Percentiles rank a stretch among this genome's conserved stretches.
Conservation (phyloP, 1,140 invertebrate species). For the Dreissena polymorpha region DNA sequence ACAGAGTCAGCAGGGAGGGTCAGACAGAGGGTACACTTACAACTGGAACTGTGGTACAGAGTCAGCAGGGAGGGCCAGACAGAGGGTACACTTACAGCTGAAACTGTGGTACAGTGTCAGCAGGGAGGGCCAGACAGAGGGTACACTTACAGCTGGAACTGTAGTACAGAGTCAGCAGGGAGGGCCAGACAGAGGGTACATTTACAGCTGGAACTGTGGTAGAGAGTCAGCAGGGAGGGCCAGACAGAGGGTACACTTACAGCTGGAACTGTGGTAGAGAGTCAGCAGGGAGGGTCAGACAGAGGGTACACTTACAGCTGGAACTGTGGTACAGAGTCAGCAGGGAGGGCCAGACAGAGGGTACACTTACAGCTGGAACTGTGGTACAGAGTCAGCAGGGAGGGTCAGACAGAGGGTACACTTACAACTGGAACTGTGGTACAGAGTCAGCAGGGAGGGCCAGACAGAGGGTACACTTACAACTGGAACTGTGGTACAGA, state of each 20-base stretch:
- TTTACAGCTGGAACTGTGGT: slow-evolving; percentile 96
- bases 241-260: slow-evolving; percentile 88
- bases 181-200: slow-evolving; percentile 87
- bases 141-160: slow-evolving; percentile 94
- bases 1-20: slow-evolving; percentile 91
- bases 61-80: slow-evolving; percentile 91
- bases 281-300: slow-evolving; percentile 91
- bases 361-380: slow-evolving; percentile 94
- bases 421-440: slow-evolving; percentile 96
- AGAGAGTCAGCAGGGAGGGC: slow-evolving; percentile 91
- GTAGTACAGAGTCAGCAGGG: slow-evolving; percentile 91
- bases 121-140: slow-evolving; percentile 91
- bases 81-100: slow-evolving; percentile 92
- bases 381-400: slow-evolving; percentile 91
- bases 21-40: slow-evolving; percentile 88
- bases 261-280: slow-evolving; percentile 95
- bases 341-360: slow-evolving; percentile 91
- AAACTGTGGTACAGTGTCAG: slow-evolving; percentile 92
- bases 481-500: slow-evolving; percentile 95
- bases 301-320: slow-evolving; percentile 92
- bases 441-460: slow-evolving; percentile 91
- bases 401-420: slow-evolving; percentile 87
- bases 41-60: slow-evolving; percentile 95
- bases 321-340: slow-evolving; percentile 92
- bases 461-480: slow-evolving; percentile 88